Base-by-base conservation (phyloP, 1,140 invertebrate species). In the Lasioglossum albipes region DNA sequence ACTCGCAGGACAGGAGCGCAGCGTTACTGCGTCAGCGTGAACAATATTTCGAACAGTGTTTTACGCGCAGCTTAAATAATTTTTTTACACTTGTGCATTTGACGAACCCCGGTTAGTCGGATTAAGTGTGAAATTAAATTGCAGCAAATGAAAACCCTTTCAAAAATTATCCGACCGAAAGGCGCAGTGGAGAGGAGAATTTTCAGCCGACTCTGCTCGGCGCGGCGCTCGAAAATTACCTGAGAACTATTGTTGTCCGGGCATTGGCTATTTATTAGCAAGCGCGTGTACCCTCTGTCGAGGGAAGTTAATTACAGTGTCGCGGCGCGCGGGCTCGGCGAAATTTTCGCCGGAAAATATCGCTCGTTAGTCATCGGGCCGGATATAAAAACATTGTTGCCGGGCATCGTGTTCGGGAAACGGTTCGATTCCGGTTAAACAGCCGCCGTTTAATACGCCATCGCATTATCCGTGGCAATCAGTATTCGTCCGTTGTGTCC, bases 281-380 rank as follows among this genome's bases (percentile, higher is more conserved):
- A 5, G 20, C 59, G 31, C 42, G 36, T 68, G 66, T 49, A 64
- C 41, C 52, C 42, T 59, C 36, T 49, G 49, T 61, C 41, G 65
- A 65, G 20, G 72, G 65, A 54, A 79, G 59, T 74, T 79, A 83
- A 84, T 83, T 84, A 83, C 73, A 84, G 18, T 69, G 41, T 64
- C 62, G 13, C 59, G 64, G 31, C 13, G 16, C 7, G 20, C 6
- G 7, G 7, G 10, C 22, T 10, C 20, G 22, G 3, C 2, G 27
- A 20, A 68, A 75, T 75, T 75, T 54, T 18, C 64, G 0, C 1
- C 31, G 20, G 12, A 42, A 57, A 75, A 68, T 67, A 57, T 57
- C 73, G 49, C 18, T 67, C 45, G n/a, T 41, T 67, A 18, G 9
- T n/a, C 18, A 36, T 4, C 61, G 45, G 52, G 12, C 10, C 6